Percentiles rank a stretch among this genome's conserved stretches.
Conservation (phyloP, 2,888 invertebrate genomes). For the Pediacus dermestoides region DNA sequence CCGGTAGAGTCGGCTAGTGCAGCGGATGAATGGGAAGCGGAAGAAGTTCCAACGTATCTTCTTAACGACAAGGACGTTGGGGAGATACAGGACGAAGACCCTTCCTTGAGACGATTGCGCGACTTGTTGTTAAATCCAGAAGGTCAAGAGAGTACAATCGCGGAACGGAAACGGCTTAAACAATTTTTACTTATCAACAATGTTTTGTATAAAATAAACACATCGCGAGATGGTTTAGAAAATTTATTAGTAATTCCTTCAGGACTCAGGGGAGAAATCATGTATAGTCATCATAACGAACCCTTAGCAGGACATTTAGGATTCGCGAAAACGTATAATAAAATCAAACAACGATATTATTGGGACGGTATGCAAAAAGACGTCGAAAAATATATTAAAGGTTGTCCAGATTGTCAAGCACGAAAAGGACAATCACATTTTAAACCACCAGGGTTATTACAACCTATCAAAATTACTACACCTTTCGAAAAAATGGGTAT, state of each 20-base stretch:
- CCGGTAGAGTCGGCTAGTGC: no score
- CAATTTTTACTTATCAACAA: no score
- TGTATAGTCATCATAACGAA: neutral
- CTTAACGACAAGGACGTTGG: no score
- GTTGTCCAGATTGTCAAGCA: neutral
- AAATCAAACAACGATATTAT: neutral
- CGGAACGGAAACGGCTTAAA: constrained; percentile 18
- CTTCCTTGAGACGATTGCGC: constrained; percentile 13
- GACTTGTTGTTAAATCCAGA: constrained; percentile 14
- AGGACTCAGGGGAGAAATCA: no score
- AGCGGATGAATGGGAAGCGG: no score
- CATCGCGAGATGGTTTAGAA: constrained; percentile 10
- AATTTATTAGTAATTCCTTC: no score
- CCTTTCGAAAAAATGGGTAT: no score
- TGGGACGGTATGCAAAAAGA: neutral
- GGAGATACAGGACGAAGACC: no score
- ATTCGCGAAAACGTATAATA: neutral
- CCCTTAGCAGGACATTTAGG: neutral
- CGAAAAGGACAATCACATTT: constrained; percentile 19
- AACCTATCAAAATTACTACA: constrained; percentile 6
- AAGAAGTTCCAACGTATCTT: no score
- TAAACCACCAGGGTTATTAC: neutral
- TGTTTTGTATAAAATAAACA: constrained; percentile 22
- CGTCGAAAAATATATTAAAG: neutral
- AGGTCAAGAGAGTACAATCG: constrained; percentile 15